Base-by-base conservation (phyloP, 2,888 invertebrate genomes). In the Lagria hirta region DNA sequence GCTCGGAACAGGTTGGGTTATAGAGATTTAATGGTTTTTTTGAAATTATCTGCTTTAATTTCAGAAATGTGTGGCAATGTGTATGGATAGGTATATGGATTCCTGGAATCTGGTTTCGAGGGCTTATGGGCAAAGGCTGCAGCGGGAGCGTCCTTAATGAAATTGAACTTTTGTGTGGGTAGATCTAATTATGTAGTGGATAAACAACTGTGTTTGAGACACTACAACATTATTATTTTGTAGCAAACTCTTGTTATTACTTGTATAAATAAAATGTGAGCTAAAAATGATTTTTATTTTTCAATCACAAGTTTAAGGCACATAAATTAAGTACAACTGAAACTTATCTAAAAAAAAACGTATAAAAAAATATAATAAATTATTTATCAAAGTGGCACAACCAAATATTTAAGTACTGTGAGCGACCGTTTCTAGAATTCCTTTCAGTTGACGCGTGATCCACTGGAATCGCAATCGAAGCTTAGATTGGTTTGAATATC, bases 61-160 rank as follows among this genome's bases (percentile, higher is more conserved):
- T 32, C 84, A 96, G 84, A 95, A 93, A 83, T 97, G 96, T 69
- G 81, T 97, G 57, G 90, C 93, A 0, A 94, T 95, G 90, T 97
- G 97, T 70, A 95, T 96, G 95, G 97, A 97, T 72, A 80, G 97
- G 64, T 98, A 92, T 76, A 91, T 96, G 89, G 97, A 98, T 65
- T 83, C 94, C 2, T 95, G 91, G 87, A 92, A 94, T 73, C 75
- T 94, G 37, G 92, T 97, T 6, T 91, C 93, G 6, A 84, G 86
- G 71, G 84, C 94, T 0, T 96, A 96, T 70, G 84, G 87, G 48
- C 81, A 78, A 68, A 81, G 96, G 65, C 77, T 97, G 60, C 88
- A 92, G 67, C 78, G 83, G 55, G 96, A 96, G 73, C n/a, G n/a
- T n/a, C n/a, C n/a, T n/a, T n/a, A n/a, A n/a, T 77, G 83, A 46